Evolutionary conservation across 2,888 invertebrate species (phyloP), one percentile per base, ranked within the genome.

Genomic region (Molorchus minor): DNA sequence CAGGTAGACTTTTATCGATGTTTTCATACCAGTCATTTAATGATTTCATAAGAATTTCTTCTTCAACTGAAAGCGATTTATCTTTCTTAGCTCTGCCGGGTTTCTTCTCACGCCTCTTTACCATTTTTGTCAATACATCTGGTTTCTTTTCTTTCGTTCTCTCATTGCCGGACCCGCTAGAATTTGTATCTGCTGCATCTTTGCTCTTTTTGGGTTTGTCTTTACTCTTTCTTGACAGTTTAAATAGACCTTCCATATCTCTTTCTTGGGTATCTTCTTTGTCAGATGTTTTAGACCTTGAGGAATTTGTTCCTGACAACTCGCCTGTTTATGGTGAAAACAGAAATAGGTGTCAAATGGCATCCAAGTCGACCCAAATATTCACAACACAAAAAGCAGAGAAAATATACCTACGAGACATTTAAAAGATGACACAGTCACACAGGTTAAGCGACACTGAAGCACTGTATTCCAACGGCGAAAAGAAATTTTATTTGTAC

Each of bases 1-100:
- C 73, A 0, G 75, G 74, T 7, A 73, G 56, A 38, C 68, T 74
- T 30, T 74, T 71, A 61, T 79, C 78, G 35, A 80, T 79, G 46
- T 72, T 69, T 3, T 65, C 61, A 53, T 78, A 77, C 65, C 77
- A 71, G 8, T 71, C 65, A 20, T 76, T 62, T 21, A 79, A 54
- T 10, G 70, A 65, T 44, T 70, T 66, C 41, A 79, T 58, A 16
- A 77, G 69, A 25, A 64, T 63, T 64, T 73, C 73, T 62, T 78
- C 77, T 46, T 77, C 76, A 8, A 73, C 69, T 0, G 78, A 75
- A 2, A 75, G 36, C 4, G 64, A 51, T 58, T 71, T 70, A 21
- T 61, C 54, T 40, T 57, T 64, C 46, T 67, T 70, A 1, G 46
- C 47, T 13, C 60, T 61, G 0, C 59, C 35, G 2, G 58, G 16